Conservation (phyloP, 2,113 vertebrate species). For the Bos indicus region DNA sequence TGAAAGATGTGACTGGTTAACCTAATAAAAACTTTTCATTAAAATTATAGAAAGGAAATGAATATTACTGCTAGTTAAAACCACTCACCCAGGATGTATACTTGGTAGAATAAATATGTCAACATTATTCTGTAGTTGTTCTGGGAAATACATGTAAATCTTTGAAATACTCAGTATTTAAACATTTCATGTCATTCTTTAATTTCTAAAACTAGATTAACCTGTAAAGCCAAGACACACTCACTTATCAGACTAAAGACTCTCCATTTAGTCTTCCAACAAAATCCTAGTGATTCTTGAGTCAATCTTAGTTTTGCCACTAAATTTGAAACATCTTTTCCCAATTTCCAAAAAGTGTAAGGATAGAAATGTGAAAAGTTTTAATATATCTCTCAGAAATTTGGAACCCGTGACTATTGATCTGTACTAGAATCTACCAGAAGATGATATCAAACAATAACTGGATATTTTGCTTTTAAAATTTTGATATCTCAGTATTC, state of each 20-base stretch:
- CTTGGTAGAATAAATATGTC: neutral
- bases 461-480: neutral
- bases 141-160: neutral
- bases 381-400: neutral
- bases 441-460: neutral
- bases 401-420: neutral
- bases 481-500: neutral
- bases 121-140: neutral
- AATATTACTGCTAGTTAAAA: neutral
- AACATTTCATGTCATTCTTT: neutral
- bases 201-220: neutral
- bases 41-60: neutral
- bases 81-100: neutral
- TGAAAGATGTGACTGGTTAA: neutral
- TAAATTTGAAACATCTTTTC: neutral
- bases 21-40: neutral
- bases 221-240: neutral
- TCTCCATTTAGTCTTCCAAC: neutral
- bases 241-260: neutral
- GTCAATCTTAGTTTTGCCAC: neutral
- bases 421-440: neutral
- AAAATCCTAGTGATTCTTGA: neutral
- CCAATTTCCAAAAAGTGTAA: neutral
- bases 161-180: constrained; percentile 5
- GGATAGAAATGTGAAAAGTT: neutral